phyloP scores from a whole-genome alignment of 2,113 vertebrate genomes.

The Neolamprologus sp. region DNA sequence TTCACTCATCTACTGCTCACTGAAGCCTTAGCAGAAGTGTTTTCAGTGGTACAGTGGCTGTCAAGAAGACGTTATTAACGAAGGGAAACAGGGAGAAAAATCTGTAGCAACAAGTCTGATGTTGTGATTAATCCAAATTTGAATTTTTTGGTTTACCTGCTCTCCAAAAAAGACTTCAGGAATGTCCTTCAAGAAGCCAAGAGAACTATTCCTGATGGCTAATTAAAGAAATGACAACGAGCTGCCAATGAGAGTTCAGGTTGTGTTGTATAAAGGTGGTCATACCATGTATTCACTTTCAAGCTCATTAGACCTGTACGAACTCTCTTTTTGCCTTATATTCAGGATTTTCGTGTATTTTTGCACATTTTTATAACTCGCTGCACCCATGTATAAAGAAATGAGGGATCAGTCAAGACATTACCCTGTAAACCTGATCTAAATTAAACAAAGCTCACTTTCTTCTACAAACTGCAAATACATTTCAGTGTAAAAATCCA shows the following conservation, averaged over 20 bases:
- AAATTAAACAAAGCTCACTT: not conserved
- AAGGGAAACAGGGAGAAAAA: not conserved
- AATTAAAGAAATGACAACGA: not conserved
- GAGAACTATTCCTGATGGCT: not conserved
- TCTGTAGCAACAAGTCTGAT: not conserved
- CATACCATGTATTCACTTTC: not conserved
- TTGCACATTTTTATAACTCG: not conserved
- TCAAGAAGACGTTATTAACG: not conserved
- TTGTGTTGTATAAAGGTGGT: not conserved
- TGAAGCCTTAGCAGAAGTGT: not conserved
- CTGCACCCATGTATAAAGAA: not conserved
- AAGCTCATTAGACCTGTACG: not conserved
- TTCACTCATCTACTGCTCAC: not conserved
- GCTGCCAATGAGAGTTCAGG: not conserved
- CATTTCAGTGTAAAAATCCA: not conserved
- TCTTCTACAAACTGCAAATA: not conserved
- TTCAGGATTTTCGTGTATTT: accelerated
- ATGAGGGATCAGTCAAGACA: not conserved
- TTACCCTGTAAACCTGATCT: not conserved
- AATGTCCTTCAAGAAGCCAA: not conserved
- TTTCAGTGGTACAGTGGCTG: not conserved
- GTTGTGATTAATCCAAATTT: not conserved
- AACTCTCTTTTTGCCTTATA: not conserved
- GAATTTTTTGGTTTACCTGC: not conserved
- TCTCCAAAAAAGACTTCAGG: not conserved